Percentiles rank a stretch among this genome's conserved stretches.
These are phyloP conservation scores for Miichthys miiuy DNA, from an alignment of 2,797 vertebrate species.

Conservation along the genomic window DNA sequence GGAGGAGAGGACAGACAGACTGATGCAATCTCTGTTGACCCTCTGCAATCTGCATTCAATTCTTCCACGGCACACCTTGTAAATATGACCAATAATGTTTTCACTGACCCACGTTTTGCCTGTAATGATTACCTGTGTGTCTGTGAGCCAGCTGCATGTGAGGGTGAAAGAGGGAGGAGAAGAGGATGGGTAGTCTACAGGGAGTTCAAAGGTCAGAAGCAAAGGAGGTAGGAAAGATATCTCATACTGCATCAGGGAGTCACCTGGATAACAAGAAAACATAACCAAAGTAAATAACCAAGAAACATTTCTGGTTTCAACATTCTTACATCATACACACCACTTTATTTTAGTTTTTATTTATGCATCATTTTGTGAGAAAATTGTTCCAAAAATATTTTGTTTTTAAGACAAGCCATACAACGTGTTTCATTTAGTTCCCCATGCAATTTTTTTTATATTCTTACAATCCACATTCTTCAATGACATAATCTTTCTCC, in stretches of 20 bases:
- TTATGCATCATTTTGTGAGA: too few species aligned
- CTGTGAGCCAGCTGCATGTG: constrained; percentile 91
- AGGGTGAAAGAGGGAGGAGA: constrained; percentile 89
- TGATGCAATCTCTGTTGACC: constrained; percentile 1
- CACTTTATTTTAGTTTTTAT: not conserved
- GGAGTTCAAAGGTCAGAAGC: constrained; percentile 90
- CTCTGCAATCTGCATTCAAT: constrained; percentile 1
- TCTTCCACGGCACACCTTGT: not conserved
- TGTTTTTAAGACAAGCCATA: too few species aligned
- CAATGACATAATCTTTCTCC: not conserved
- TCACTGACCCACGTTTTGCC: not conserved
- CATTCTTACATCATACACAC: not conserved
- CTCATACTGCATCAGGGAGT: constrained; percentile 76
- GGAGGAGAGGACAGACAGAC: not conserved
- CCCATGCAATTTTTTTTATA: too few species aligned
- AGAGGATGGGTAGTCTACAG: constrained; percentile 89
- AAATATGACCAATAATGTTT: not conserved
- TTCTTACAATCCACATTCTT: too few species aligned
- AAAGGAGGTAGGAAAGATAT: constrained; percentile 90
- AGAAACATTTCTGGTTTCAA: not conserved
- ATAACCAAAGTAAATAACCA: not conserved
- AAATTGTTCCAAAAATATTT: too few species aligned
- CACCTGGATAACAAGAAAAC: constrained; percentile 47
- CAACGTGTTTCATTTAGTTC: too few species aligned
- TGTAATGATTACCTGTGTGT: constrained; percentile 83